A percentile compares a stretch with the other conserved stretches of the same genome.
Conservation (phyloP, 92 coral and sea anemone genomes). For the Paragorgia papillata region DNA sequence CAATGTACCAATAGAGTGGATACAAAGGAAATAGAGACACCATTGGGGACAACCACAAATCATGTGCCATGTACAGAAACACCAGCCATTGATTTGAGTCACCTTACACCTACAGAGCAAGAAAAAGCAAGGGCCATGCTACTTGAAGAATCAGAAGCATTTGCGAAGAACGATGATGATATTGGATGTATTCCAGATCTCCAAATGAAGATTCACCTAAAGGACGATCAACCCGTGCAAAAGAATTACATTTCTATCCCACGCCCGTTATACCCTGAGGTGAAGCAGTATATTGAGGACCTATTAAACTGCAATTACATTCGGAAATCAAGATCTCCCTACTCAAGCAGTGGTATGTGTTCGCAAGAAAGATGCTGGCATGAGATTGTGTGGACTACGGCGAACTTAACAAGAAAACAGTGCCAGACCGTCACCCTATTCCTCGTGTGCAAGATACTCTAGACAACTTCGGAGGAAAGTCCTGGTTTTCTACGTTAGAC, state of each 20-base stretch:
- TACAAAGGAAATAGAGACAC: neutral
- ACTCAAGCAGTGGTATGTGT: constrained; percentile 25
- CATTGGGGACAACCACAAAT: neutral
- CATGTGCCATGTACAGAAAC: neutral
- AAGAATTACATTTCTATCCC: constrained; percentile 28
- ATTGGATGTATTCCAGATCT: too few species aligned
- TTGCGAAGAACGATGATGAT: constrained; percentile 21
- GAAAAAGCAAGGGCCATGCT: neutral
- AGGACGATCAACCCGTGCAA: constrained; percentile 25
- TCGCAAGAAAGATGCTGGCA: constrained; percentile 31
- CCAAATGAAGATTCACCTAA: constrained; percentile 13
- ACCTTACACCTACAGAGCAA: constrained; percentile 6
- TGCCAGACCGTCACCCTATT: too few species aligned
- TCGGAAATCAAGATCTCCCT: constrained; percentile 17
- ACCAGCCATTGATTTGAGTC: neutral
- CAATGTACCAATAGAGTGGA: neutral
- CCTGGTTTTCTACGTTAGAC: too few species aligned
- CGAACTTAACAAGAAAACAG: too few species aligned
- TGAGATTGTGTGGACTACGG: constrained; percentile 14
- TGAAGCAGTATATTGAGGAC: constrained; percentile 22
- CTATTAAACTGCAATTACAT: constrained; percentile 7
- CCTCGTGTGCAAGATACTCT: too few species aligned
- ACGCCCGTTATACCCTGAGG: constrained; percentile 25
- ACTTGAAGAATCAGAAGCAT: constrained; percentile 12
- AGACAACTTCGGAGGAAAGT: too few species aligned